Conservation (phyloP, 2,113 vertebrate species). For the Brachirus orientalis region DNA sequence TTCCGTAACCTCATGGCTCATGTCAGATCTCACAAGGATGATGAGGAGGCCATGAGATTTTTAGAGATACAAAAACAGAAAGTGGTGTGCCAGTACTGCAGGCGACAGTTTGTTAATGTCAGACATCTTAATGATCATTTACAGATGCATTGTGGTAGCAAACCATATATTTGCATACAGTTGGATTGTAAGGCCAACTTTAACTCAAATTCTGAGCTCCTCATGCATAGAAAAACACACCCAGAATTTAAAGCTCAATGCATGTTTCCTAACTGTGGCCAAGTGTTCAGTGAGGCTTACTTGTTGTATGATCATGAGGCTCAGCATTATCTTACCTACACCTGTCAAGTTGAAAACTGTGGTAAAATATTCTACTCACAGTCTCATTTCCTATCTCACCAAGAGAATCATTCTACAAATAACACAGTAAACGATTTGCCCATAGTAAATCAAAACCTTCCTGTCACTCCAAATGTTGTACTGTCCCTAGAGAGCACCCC, state of each 20-base stretch:
- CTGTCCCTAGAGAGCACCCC: constrained; percentile 21
- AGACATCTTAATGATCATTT: constrained; percentile 97
- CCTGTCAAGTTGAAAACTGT: constrained; percentile 90
- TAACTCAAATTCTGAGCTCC: constrained; percentile 93
- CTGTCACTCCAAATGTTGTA: constrained; percentile 37
- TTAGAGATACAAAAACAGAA: constrained; percentile 99
- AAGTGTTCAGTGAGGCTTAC: constrained; percentile 95
- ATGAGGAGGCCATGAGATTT: constrained; percentile 96
- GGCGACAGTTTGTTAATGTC: constrained; percentile 96
- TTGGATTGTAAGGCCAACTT: constrained; percentile 96
- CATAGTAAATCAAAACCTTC: constrained; percentile 36
- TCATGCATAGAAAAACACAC: constrained; percentile 93
- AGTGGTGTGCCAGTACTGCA: constrained; percentile 98
- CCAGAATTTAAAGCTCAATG: constrained; percentile 94
- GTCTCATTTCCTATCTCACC: constrained; percentile 89
- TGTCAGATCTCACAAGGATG: constrained; percentile 93
- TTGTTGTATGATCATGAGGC: constrained; percentile 98
- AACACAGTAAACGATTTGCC: constrained; percentile 40
- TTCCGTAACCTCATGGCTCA: constrained; percentile 98
- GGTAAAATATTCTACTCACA: constrained; percentile 94
- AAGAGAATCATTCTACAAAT: constrained; percentile 84
- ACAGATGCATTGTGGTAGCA: constrained; percentile 97
- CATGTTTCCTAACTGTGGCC: constrained; percentile 97
- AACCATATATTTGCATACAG: constrained; percentile 98
- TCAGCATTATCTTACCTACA: constrained; percentile 97